These are phyloP conservation scores for Chrysolina oricalcia DNA, from an alignment of 2,888 invertebrate species.

Conservation along the genomic window DNA sequence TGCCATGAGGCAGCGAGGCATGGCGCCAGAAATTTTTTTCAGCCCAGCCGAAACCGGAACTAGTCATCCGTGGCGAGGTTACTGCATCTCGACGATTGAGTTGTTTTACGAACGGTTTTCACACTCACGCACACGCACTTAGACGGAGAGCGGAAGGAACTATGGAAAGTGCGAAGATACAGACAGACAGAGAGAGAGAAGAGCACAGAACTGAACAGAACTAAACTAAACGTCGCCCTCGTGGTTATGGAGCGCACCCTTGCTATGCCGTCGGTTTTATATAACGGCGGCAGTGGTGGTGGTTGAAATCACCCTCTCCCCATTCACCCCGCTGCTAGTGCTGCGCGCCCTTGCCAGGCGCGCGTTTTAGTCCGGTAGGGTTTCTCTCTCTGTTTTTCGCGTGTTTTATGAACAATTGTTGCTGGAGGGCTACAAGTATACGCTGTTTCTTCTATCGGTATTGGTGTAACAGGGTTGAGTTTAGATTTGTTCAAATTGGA, in stretches of 20 bases:
- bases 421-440: constrained; percentile 20
- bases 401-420: constrained; percentile 9
- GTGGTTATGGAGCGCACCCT: constrained; percentile 74
- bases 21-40: constrained; percentile 63
- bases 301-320: constrained; percentile 56
- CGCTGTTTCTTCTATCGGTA: constrained; percentile 16
- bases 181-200: constrained; percentile 69
- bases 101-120: constrained; percentile 25
- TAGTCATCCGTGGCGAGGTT: constrained; percentile 32
- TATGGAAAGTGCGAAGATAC: constrained; percentile 53
- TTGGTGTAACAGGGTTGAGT: neutral
- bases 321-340: constrained; percentile 47
- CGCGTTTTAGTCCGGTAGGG: constrained; percentile 57
- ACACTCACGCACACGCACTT: constrained; percentile 52
- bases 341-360: constrained; percentile 51
- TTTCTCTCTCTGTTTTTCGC: constrained; percentile 13
- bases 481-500: neutral
- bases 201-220: constrained; percentile 72
- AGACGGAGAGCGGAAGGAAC: constrained; percentile 54
- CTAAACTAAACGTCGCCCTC: constrained; percentile 75
- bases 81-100: constrained; percentile 39
- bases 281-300: constrained; percentile 63
- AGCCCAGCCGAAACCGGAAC: neutral
- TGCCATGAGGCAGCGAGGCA: constrained; percentile 97
- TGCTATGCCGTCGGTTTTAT: constrained; percentile 73